Evolutionary conservation across 2,797 vertebrate genomes (phyloP).

Genomic region (Propithecus deckenii): DNA sequence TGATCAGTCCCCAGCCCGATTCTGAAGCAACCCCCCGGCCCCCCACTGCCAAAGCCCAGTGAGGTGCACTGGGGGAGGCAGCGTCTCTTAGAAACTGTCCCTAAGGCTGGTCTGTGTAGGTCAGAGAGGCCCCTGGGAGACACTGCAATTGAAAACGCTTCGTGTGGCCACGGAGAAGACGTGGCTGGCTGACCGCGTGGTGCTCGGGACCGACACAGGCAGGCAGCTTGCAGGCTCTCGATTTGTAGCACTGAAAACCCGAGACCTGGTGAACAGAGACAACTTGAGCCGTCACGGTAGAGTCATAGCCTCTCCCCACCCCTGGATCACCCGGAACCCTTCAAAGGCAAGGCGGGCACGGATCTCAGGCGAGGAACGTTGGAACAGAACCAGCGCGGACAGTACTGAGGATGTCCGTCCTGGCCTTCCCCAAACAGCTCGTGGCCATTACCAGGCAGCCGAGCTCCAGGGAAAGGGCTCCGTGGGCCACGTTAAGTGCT

Average conservation of each 20-base stretch:
- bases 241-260: rapidly evolving
- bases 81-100: neutral
- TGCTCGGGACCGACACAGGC: neutral
- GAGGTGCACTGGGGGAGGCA: neutral
- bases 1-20: rapidly evolving
- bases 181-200: neutral
- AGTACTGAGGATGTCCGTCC: neutral
- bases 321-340: neutral
- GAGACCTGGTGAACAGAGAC: neutral
- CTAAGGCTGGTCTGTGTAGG: neutral
- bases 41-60: neutral
- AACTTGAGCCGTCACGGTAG: rapidly evolving
- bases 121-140: neutral
- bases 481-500: rapidly evolving
- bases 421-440: neutral
- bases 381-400: no score
- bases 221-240: neutral
- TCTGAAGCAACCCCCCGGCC: neutral
- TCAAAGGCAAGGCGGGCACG: neutral
- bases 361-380: neutral
- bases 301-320: neutral
- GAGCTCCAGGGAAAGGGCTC: neutral
- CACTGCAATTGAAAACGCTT: neutral
- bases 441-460: neutral
- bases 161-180: rapidly evolving